Evolutionary conservation across 1,140 invertebrate species (phyloP).

Genomic region (Ectropis grisescens): DNA sequence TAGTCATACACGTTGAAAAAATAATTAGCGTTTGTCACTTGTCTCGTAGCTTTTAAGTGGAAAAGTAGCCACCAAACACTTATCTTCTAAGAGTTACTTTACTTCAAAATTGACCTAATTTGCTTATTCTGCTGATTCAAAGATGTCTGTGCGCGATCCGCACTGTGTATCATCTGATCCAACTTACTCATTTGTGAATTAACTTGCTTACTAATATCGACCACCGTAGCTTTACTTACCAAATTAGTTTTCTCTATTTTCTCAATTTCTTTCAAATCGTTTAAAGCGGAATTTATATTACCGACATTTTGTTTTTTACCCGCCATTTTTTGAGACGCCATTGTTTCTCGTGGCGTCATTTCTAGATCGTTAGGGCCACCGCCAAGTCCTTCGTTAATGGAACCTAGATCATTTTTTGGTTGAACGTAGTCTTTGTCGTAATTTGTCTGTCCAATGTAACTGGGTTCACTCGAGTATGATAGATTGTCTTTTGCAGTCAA

Average conservation of each 20-base stretch:
- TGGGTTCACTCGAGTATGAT: conserved; percentile 61
- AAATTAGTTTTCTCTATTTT: conserved; percentile 32
- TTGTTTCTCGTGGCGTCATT: conserved; percentile 22
- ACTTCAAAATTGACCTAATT: conserved; percentile 77
- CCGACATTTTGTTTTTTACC: conserved; percentile 31
- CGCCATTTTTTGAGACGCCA: too few species aligned
- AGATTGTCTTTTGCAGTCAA: conserved; percentile 56
- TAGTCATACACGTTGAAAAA: too few species aligned
- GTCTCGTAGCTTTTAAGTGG: too few species aligned
- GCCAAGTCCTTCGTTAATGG: conserved; percentile 42
- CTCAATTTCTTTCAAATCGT: conserved; percentile 60
- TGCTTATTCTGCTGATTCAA: conserved; percentile 80
- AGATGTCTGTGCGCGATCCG: conserved; percentile 76
- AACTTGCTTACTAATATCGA: conserved; percentile 72
- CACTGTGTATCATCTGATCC: conserved; percentile 74
- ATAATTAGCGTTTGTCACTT: too few species aligned
- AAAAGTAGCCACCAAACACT: too few species aligned
- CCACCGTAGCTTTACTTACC: conserved; percentile 33
- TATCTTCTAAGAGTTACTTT: too few species aligned
- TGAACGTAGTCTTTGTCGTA: conserved; percentile 50
- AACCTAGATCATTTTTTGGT: conserved; percentile 31
- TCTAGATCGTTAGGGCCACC: conserved; percentile 51
- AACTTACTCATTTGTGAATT: conserved; percentile 75
- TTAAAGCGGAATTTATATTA: conserved; percentile 58
- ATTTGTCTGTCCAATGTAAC: conserved; percentile 53